These are phyloP conservation scores for Pristionchus mayeri DNA, from an alignment of 2,888 invertebrate genomes.

Conservation along the genomic window DNA sequence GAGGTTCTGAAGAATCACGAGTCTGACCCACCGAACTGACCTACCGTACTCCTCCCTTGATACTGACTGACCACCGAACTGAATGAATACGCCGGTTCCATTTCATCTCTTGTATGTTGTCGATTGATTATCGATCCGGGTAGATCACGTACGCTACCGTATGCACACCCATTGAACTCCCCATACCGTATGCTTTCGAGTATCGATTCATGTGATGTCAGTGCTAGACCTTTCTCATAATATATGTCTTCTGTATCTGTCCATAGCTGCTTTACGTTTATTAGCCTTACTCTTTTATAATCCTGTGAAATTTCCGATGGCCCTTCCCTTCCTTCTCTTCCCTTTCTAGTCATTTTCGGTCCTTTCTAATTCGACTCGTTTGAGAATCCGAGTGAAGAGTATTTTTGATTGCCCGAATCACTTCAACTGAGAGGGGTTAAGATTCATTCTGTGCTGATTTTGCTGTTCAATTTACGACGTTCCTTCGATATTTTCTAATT, in stretches of 20 bases:
- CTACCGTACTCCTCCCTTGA: background rate
- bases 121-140: slow-evolving; percentile 10
- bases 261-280: background rate
- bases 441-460: too few relatives aligned
- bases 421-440: too few relatives aligned
- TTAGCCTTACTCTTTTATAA: background rate
- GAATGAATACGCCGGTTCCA: slow-evolving; percentile 23
- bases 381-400: too few relatives aligned
- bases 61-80: background rate
- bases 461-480: too few relatives aligned
- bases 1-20: too few relatives aligned
- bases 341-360: too few relatives aligned
- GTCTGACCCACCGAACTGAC: slow-evolving; percentile 15
- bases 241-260: background rate
- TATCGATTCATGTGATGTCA: slow-evolving; percentile 23
- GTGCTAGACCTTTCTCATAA: background rate
- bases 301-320: slow-evolving; percentile 19
- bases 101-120: background rate
- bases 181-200: background rate
- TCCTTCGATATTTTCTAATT: too few relatives aligned
- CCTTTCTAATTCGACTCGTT: too few relatives aligned
- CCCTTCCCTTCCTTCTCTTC: too few relatives aligned
- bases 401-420: too few relatives aligned
- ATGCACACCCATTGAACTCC: background rate
- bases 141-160: background rate